These are phyloP conservation scores for Teleopsis dalmanni DNA, from an alignment of 1,140 invertebrate genomes.

Conservation along the genomic window DNA sequence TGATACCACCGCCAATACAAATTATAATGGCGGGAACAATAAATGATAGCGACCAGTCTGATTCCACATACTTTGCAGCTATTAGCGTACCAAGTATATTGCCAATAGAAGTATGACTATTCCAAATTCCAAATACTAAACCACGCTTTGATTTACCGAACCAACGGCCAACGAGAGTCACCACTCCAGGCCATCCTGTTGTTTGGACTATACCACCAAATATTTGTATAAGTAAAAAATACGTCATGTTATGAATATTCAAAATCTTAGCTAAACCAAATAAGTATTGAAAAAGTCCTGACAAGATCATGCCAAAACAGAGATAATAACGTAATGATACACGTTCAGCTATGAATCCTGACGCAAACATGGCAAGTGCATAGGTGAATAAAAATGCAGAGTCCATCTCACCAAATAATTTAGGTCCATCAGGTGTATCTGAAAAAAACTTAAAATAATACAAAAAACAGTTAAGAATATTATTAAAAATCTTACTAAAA, in stretches of 20 bases:
- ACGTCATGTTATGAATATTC: slow-evolving; percentile 76
- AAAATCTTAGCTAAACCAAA: slow-evolving; percentile 82
- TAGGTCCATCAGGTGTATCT: slow-evolving; percentile 71
- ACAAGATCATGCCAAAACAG: slow-evolving; percentile 80
- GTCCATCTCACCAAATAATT: slow-evolving; percentile 81
- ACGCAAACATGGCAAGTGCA: slow-evolving; percentile 86
- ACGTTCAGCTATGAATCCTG: slow-evolving; percentile 84
- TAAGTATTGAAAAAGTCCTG: slow-evolving; percentile 78
- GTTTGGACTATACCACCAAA: slow-evolving; percentile 81
- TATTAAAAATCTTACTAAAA: slow-evolving; percentile 61
- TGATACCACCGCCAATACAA: slow-evolving; percentile 62
- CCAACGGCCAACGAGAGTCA: slow-evolving; percentile 91
- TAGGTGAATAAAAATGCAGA: slow-evolving; percentile 90
- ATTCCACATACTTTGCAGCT: slow-evolving; percentile 75
- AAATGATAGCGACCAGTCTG: slow-evolving; percentile 86
- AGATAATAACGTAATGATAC: slow-evolving; percentile 88
- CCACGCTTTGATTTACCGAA: slow-evolving; percentile 87
- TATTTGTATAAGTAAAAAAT: slow-evolving; percentile 76
- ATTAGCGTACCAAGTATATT: slow-evolving; percentile 86
- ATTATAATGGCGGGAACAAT: slow-evolving; percentile 87
- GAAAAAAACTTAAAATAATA: slow-evolving; percentile 27
- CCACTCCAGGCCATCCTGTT: slow-evolving; percentile 81
- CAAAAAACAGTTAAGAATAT: not conserved
- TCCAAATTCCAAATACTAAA: slow-evolving; percentile 92
- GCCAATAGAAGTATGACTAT: slow-evolving; percentile 92